Conservation (phyloP, 2,113 vertebrate genomes). For the Osmerus eperlanus region DNA sequence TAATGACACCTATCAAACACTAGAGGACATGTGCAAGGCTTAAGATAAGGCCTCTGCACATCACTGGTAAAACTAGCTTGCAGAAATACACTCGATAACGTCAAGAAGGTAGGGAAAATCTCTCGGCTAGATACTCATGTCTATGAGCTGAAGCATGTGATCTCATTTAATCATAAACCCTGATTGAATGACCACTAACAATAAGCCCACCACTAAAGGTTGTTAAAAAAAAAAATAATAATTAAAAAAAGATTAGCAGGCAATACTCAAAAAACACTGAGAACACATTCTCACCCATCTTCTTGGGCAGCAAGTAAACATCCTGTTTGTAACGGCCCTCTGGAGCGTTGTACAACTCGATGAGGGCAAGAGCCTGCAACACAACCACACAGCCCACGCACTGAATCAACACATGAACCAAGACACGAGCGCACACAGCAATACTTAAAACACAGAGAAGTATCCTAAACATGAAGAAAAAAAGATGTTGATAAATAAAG, state of each 20-base stretch:
- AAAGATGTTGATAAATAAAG: too few relatives aligned
- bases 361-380: slow-evolving; percentile 87
- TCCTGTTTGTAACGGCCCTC: slow-evolving; percentile 98
- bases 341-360: slow-evolving; percentile 94
- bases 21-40: not conserved
- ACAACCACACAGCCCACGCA: slow-evolving; percentile 26
- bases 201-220: too few relatives aligned
- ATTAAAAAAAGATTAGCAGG: slow-evolving; percentile 1
- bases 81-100: too few relatives aligned
- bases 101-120: too few relatives aligned
- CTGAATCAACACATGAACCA: not conserved
- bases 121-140: too few relatives aligned
- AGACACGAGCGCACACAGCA: not conserved
- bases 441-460: not conserved
- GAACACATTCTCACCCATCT: slow-evolving; percentile 83
- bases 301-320: slow-evolving; percentile 97
- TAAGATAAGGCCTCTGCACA: not conserved
- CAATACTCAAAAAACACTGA: slow-evolving; percentile 7
- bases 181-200: too few relatives aligned
- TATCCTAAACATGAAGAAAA: too few relatives aligned
- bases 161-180: too few relatives aligned
- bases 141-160: not conserved
- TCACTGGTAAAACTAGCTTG: not conserved
- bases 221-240: too few relatives aligned
- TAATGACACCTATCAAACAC: not conserved